A percentile compares a stretch with the other conserved stretches of the same genome.
phyloP scores from a whole-genome alignment of 2,797 vertebrate genomes.

The Falco biarmicus region DNA sequence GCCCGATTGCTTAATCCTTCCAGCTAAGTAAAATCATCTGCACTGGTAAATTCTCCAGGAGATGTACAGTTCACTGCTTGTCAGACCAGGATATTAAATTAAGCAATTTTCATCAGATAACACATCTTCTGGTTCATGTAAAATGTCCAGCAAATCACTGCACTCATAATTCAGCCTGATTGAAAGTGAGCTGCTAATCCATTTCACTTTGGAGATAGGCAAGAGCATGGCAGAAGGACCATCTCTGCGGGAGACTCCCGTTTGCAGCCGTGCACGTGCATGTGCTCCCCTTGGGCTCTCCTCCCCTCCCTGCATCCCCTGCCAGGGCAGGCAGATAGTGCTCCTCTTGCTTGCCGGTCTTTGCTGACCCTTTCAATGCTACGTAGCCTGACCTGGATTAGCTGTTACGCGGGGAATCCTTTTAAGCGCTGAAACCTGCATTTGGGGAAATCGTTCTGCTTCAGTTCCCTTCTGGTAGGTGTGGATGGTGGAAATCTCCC shows the following conservation, averaged over 20 bases:
- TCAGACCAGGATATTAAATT: slow-evolving; percentile 78
- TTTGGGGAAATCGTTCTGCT: background rate
- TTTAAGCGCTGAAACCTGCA: background rate
- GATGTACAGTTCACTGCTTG: slow-evolving; percentile 63
- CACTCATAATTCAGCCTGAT: slow-evolving; percentile 84
- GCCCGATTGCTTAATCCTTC: background rate
- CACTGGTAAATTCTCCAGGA: slow-evolving; percentile 48
- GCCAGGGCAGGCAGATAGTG: background rate
- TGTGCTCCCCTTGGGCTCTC: background rate
- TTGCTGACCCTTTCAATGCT: background rate
- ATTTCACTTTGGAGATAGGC: slow-evolving; percentile 46
- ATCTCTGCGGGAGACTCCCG: background rate
- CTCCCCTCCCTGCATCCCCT: background rate
- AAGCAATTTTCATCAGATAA: slow-evolving; percentile 87
- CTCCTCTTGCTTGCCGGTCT: background rate
- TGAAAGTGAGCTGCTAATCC: slow-evolving; percentile 71
- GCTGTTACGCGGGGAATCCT: background rate
- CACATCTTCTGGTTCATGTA: slow-evolving; percentile 92
- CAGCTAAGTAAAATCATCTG: slow-evolving; percentile 53
- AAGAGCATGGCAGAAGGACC: background rate
- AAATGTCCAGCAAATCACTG: slow-evolving; percentile 80
- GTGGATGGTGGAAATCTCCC: background rate
- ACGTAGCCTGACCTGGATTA: accelerated
- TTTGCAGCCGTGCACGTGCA: background rate
- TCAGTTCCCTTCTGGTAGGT: background rate